Evolutionary conservation across 2,113 vertebrate genomes (phyloP).

Genomic region (Phodopus roborovskii): DNA sequence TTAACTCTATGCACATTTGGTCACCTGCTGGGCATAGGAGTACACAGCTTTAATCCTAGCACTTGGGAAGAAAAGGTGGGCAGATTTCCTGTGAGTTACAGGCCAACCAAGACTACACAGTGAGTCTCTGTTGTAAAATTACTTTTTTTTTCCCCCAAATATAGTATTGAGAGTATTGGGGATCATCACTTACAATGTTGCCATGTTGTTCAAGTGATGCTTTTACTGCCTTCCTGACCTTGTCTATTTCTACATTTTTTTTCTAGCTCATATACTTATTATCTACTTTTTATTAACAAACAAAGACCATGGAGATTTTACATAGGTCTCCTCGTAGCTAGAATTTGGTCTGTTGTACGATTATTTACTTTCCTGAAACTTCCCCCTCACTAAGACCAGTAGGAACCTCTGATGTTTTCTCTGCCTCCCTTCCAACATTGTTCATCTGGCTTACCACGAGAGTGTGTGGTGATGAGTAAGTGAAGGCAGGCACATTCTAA

Average conservation of each 20-base stretch:
- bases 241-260: slow-evolving; percentile 65
- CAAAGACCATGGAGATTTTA: slow-evolving; percentile 19
- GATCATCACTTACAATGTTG: neutral
- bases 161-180: neutral
- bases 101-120: neutral
- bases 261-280: slow-evolving; percentile 58
- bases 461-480: too few relatives aligned
- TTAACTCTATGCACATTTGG: neutral
- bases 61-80: neutral
- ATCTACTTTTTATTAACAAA: neutral
- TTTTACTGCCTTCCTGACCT: slow-evolving; percentile 54
- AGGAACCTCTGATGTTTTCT: slow-evolving; percentile 33
- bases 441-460: neutral
- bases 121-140: neutral
- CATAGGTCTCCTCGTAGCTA: slow-evolving; percentile 54
- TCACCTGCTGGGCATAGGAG: neutral
- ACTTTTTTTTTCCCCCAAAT: slow-evolving; percentile 33
- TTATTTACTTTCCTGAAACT: slow-evolving; percentile 52
- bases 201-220: neutral
- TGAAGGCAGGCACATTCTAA: too few relatives aligned
- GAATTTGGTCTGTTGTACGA: slow-evolving; percentile 63
- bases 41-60: neutral
- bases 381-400: slow-evolving; percentile 59
- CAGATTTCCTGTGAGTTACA: neutral
- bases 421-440: neutral